Evolutionary conservation across 2,113 vertebrate genomes (phyloP).

Genomic region (Dasyprocta punctata): DNA sequence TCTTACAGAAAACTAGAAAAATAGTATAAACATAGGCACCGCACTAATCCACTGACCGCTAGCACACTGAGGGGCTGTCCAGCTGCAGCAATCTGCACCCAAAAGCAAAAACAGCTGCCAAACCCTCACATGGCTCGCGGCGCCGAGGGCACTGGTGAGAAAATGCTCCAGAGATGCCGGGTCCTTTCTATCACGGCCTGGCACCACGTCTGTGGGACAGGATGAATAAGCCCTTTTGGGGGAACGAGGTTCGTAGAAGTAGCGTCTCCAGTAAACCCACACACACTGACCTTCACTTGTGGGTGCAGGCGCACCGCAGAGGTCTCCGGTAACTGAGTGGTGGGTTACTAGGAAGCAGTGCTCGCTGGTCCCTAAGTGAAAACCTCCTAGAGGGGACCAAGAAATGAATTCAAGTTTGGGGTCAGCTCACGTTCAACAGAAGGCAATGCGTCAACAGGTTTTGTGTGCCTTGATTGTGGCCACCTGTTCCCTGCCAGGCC

Average conservation of each 20-base stretch:
- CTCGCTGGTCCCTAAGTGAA: background rate
- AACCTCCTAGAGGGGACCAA: background rate
- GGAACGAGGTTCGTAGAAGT: background rate
- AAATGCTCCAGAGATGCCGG: background rate
- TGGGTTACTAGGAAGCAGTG: background rate
- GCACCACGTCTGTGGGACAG: too few species aligned
- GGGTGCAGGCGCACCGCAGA: background rate
- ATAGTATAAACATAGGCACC: background rate
- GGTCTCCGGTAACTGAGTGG: background rate
- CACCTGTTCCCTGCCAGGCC: background rate
- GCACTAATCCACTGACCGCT: background rate
- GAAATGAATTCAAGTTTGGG: background rate
- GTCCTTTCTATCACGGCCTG: background rate
- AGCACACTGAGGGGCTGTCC: background rate
- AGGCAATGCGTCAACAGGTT: background rate
- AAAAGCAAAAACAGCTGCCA: background rate
- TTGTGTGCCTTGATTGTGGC: background rate
- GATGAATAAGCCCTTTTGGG: background rate
- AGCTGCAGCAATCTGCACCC: background rate
- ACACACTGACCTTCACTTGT: background rate
- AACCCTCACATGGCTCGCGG: background rate
- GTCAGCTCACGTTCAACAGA: background rate
- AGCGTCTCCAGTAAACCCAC: background rate
- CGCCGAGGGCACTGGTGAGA: background rate
- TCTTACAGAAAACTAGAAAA: constrained; percentile 26